Base-by-base conservation (phyloP, 2,888 invertebrate species). In the Drosophila longiperda region DNA sequence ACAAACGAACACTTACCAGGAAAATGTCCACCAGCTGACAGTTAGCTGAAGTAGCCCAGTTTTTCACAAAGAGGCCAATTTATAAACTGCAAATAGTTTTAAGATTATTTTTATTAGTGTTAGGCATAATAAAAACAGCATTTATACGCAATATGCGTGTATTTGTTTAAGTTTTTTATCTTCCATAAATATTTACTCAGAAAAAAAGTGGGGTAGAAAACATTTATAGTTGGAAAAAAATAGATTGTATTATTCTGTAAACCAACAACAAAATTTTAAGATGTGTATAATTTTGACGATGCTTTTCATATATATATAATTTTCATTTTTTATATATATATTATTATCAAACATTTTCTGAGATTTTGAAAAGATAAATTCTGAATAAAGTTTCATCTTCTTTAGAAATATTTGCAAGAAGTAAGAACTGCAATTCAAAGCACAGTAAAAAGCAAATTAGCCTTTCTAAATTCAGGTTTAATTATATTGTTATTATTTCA, bases 1-100 rank as follows among this genome's bases (percentile, higher is more conserved):
- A 70, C 63, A 82, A 80, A 75, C 80, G 53, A 70, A 32, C 67
- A 88, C 84, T 88, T 75, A 86, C 90, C 90, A 69, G 64, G 74
- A 57, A 45, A 63, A n/a, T 23, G 29, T 54, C 38, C 68, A 57
- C 36, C 65, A 45, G 67, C 45, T 45, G 60, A 54, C 78, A 58
- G 57, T 66, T 48, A 45, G 58, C 36, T 64, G 63, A 34, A 61
- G 20, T 36, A 20, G 57, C 54, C 57, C 48, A 50, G 23, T 59
- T 38, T 42, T 55, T 48, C 55, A 78, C 64, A 75, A 79, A 69
- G 67, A 42, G 49, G 42, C 32, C 29, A 29, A 66, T 66, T 66
- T 57, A 66, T 74, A 66, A 84, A 75, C 83, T 83, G 90, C 32
- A 83, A 78, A 75, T 78, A 85, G 17, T n/a, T 33, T 55, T 70